These are phyloP conservation scores for Apamea crenata DNA, from an alignment of 2,888 invertebrate species.

Conservation along the genomic window DNA sequence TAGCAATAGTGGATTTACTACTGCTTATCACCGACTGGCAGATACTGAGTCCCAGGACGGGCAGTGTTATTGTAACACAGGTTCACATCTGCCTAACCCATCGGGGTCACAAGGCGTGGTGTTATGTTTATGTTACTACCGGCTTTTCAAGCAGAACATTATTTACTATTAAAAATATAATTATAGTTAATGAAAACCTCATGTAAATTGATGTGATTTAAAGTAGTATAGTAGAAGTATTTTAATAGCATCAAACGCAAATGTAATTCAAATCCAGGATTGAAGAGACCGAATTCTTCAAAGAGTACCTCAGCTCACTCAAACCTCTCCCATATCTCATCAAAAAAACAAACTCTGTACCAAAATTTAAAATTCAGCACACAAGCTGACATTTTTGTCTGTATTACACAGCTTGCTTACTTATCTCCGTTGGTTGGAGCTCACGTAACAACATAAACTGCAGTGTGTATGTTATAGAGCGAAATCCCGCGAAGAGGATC, in stretches of 20 bases:
- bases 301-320: constrained; percentile 1
- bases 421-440: constrained; percentile 68
- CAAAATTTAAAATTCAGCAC: constrained; percentile 69
- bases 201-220: not conserved
- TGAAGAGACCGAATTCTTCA: not conserved
- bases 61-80: too few relatives aligned
- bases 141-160: too few relatives aligned
- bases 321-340: constrained; percentile 19
- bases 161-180: too few relatives aligned
- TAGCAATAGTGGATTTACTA: too few relatives aligned
- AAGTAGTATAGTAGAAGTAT: too few relatives aligned
- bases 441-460: constrained; percentile 74
- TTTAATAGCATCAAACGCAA: not conserved
- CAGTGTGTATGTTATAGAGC: constrained; percentile 72
- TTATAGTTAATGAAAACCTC: not conserved
- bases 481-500: constrained; percentile 65
- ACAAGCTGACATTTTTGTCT: constrained; percentile 66
- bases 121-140: too few relatives aligned
- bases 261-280: not conserved
- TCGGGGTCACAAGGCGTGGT: too few relatives aligned
- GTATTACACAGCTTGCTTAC: constrained; percentile 70
- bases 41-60: too few relatives aligned
- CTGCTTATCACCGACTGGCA: too few relatives aligned
- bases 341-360: constrained; percentile 30
- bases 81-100: too few relatives aligned